Conservation (phyloP, 1,140 invertebrate species). For the Sycobia sp. region DNA sequence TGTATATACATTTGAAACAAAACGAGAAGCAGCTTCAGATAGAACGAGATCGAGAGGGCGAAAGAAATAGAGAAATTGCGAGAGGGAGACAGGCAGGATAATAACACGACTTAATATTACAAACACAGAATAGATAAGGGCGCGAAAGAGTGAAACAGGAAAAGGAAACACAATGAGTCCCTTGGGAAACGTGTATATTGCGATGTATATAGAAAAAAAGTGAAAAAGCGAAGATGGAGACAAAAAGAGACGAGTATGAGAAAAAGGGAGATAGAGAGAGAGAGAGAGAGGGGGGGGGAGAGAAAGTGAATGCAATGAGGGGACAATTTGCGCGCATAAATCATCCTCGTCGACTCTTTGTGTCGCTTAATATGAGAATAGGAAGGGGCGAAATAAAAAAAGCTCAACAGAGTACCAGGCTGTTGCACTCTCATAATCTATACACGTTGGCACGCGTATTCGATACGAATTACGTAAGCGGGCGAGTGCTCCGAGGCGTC, state of each 20-base stretch:
- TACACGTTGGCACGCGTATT: neutral
- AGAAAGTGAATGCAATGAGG: conserved; percentile 44
- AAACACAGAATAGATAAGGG: neutral
- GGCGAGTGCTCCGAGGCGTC: too few species aligned
- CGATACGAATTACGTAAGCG: too few species aligned
- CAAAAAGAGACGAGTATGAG: neutral
- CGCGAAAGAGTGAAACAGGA: neutral
- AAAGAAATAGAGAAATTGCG: too few species aligned
- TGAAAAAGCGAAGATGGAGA: neutral
- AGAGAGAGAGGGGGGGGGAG: neutral
- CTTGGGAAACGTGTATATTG: neutral
- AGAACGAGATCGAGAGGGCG: neutral
- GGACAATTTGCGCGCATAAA: conserved; percentile 62
- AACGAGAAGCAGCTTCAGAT: too few species aligned
- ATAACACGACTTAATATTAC: neutral
- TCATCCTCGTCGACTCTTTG: conserved; percentile 44
- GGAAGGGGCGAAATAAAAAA: neutral
- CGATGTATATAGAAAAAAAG: neutral
- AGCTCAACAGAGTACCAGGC: neutral
- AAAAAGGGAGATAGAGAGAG: neutral
- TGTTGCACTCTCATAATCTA: conserved; percentile 15
- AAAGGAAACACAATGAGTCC: neutral
- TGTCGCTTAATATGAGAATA: conserved; percentile 8
- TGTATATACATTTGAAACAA: conserved; percentile 14
- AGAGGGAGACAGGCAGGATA: neutral